Evolutionary conservation across 2,797 vertebrate genomes (phyloP), one percentile per base, ranked within the genome.

Genomic region (Halcyon chelicuti): DNA sequence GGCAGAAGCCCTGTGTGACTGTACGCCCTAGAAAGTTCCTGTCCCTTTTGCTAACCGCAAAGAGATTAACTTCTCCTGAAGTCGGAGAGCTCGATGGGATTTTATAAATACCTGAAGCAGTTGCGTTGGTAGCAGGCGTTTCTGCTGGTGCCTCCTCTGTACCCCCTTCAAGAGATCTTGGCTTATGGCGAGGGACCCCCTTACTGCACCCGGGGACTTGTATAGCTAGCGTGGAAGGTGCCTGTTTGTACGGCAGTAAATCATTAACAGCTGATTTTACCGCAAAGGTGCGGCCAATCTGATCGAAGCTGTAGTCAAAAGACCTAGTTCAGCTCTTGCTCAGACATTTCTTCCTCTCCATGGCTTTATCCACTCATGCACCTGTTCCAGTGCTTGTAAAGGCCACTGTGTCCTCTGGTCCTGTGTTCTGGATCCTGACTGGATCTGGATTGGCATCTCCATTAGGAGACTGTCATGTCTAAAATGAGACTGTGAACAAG

Each of bases 41-140:
- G 4, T 67, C 54, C 66, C 83, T 76, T 29, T 33, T 79, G 8
- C 74, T 74, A 54, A 47, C 17, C 11, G 12, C 68, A 79, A 54
- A 54, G 28, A 54, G 28, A 14, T 84, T 78, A 35, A 55, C 28
- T 54, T 33, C 26, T 86, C 15, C 31, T 62, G 47, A 75, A 72
- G 61, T 0, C 75, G 33, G 26, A 90, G 10, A 79, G 29, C 31
- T 47, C 2, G 72, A 17, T 33, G 16, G 4, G 1, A 52, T 47
- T 77, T 66, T 54, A 63, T 86, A 94, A 95, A 94, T 95, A 97
- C 97, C 97, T 97, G 92, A 72, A 77, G 65, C 39, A 40, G 57
- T 12, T 70, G 47, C 21, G 58, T 67, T 75, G 81, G 67, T 62
- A 80, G 87, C 3, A 39, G 46, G 3, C 0, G 26, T 33, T 79